Percentiles rank a stretch among this genome's conserved stretches.
Evolutionary conservation across 2,797 vertebrate species (phyloP).

Genomic region (Loris lydekkerianus): DNA sequence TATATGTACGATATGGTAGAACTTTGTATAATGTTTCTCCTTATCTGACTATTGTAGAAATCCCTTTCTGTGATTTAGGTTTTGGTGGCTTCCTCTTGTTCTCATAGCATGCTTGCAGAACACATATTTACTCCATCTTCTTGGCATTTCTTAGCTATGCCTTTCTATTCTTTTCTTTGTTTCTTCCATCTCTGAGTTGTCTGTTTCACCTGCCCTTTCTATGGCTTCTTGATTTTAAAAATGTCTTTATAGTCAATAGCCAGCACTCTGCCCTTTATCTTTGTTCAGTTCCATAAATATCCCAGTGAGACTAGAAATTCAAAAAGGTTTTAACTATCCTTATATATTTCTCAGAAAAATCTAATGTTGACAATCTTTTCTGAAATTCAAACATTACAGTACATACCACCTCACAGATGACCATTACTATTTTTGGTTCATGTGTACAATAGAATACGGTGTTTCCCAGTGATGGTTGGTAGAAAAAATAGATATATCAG

Average conservation of each 20-base stretch:
- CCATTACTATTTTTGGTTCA: background rate
- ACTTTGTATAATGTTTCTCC: background rate
- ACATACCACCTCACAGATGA: background rate
- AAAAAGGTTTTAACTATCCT: slow-evolving; percentile 42
- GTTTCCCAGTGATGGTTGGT: background rate
- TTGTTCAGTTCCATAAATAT: background rate
- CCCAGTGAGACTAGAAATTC: slow-evolving; percentile 25
- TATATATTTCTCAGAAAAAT: slow-evolving; percentile 42
- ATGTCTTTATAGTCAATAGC: background rate
- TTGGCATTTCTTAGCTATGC: background rate
- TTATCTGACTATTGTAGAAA: background rate
- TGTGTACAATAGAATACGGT: background rate
- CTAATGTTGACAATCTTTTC: background rate
- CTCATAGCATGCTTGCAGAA: background rate
- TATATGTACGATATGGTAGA: background rate
- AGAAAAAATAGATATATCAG: background rate
- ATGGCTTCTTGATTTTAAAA: slow-evolving; percentile 1
- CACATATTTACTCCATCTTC: background rate
- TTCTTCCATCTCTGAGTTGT: background rate
- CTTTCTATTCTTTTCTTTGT: background rate
- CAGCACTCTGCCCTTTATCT: background rate
- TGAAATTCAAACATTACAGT: slow-evolving; percentile 26
- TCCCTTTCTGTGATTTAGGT: background rate
- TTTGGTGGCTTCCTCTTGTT: background rate
- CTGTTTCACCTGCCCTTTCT: background rate